A percentile compares a stretch with the other conserved stretches of the same genome.
These are phyloP conservation scores for Irena cyanogastra DNA, from an alignment of 2,113 vertebrate species.

Conservation along the genomic window DNA sequence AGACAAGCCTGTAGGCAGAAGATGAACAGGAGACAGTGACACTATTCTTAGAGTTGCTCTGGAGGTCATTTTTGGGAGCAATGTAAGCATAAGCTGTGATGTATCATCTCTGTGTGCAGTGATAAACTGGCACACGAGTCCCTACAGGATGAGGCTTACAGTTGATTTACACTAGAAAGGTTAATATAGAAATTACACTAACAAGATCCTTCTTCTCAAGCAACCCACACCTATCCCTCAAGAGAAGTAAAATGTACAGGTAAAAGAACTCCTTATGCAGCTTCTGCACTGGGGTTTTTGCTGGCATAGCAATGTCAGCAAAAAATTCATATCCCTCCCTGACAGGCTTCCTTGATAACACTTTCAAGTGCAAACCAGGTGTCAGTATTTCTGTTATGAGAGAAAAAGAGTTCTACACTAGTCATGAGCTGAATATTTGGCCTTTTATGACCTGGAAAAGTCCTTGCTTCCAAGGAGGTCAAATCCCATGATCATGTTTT, in stretches of 20 bases:
- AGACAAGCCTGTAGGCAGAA: not conserved
- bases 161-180: slow-evolving; percentile 8
- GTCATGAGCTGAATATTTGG: not conserved
- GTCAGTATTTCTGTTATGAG: not conserved
- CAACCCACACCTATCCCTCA: not conserved
- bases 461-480: not conserved
- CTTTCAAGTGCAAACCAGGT: slow-evolving; percentile 46
- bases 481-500: not conserved
- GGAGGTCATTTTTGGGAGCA: not conserved
- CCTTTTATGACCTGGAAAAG: not conserved
- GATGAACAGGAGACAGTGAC: not conserved
- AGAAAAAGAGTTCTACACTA: not conserved
- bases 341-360: slow-evolving; percentile 7
- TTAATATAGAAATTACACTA: slow-evolving; percentile 7
- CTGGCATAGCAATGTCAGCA: slow-evolving; percentile 11
- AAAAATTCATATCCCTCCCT: slow-evolving; percentile 7
- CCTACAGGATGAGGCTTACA: not conserved
- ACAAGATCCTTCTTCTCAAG: not conserved
- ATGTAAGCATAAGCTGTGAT: not conserved
- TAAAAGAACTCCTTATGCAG: slow-evolving; percentile 13
- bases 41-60: not conserved
- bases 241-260: not conserved
- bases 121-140: not conserved
- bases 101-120: not conserved
- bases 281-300: not conserved